Base-by-base conservation (phyloP, 2,888 invertebrate species). In the Scelioninae gen. 1 region DNA sequence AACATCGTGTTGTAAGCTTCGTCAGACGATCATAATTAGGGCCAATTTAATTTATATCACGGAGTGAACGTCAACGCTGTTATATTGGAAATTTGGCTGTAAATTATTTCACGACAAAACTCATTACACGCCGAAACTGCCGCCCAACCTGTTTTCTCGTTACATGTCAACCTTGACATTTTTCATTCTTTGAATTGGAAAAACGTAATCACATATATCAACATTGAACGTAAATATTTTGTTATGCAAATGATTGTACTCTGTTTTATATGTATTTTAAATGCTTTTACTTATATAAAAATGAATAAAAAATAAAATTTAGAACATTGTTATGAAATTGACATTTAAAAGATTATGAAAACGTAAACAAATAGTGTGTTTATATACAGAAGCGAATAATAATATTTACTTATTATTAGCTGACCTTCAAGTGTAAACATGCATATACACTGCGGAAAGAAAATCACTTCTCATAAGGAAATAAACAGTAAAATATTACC, bases 11-110 rank as follows among this genome's bases (percentile, higher is more conserved):
- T 62, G 71, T 69, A 56, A 75, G 69, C 84, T 40, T 55, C 49
- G 47, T 40, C 62, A 78, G 81, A 81, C 77, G 66, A 75, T 81
- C 81, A 75, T 84, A 84, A 84, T 81, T 75, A 84, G 78, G 69
- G 45, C 65, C 69, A 82, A 82, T 77, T 82, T 72, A 82, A 82
- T 82, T 77, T 82, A 78, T 74, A 82, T 74, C 66, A 63, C 62
- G 47, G 40, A 16, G 56, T 23, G 56, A 72, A 77, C 74, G 68
- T 78, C 77, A 74, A 62, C 66, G 45, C 82, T 13, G 51, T 16
- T 66, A 16, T 78, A 82, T 77, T 58, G 77, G 74, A 78, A 82
- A 74, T 77, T 82, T 45, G 56, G 51, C 31, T 47, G 72, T 40
- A 82, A 66, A 72, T 82, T 77, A 77, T 77, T 68, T 72, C 29